A percentile compares a stretch with the other conserved stretches of the same genome.
phyloP scores from a whole-genome alignment of 1,140 invertebrate species.

The Stegodyphus mimosarum region DNA sequence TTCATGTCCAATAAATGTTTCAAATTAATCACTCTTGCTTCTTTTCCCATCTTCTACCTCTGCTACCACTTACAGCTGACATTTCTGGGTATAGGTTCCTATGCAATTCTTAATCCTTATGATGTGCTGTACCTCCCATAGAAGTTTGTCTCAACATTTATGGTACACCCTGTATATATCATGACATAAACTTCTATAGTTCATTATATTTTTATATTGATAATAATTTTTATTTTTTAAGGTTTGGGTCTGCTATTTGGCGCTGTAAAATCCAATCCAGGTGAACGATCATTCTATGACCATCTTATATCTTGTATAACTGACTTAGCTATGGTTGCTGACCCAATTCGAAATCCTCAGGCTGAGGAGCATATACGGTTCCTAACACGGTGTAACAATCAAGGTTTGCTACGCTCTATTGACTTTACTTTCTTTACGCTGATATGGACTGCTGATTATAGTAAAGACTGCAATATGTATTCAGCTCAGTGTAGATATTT shows the following conservation, averaged over 20 bases:
- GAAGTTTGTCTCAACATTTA: no score
- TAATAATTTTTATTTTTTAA: not conserved
- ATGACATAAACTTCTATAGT: no score
- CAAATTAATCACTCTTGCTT: no score
- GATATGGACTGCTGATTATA: constrained; percentile 79
- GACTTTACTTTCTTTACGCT: constrained; percentile 80
- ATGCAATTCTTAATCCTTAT: no score
- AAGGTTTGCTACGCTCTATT: constrained; percentile 75
- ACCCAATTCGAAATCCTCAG: constrained; percentile 75
- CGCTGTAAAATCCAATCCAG: constrained; percentile 73
- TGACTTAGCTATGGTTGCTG: constrained; percentile 76
- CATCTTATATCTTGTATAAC: constrained; percentile 73
- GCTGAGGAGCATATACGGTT: constrained; percentile 76
- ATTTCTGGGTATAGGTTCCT: no score
- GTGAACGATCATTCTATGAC: constrained; percentile 74
- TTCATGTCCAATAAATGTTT: no score
- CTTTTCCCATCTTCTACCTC: no score
- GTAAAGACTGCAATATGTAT: constrained; percentile 76
- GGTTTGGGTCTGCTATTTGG: constrained; percentile 61
- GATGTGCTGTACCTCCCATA: no score
- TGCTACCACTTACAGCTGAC: no score
- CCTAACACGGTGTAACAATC: constrained; percentile 76
- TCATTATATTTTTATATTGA: no score
- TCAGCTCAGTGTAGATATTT: constrained; percentile 79
- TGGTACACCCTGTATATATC: no score